Base-by-base conservation (phyloP, 1,140 invertebrate species). In the Potamilus streckersoni region DNA sequence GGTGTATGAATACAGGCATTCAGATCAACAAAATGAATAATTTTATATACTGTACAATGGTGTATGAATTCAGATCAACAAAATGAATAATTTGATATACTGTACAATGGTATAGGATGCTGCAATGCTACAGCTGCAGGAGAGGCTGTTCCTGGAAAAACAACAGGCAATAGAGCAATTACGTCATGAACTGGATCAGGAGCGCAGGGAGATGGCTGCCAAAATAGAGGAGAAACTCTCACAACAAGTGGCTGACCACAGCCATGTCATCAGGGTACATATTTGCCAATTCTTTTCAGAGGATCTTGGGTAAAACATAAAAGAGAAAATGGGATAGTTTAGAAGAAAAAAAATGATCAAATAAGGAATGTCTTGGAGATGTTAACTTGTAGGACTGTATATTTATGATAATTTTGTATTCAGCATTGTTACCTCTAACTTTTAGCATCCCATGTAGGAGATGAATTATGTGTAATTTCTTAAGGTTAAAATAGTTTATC, bases 81-180 rank as follows among this genome's bases (percentile, higher is more conserved):
- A 2, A 49, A 55, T 71, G 0, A 49, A 63, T 49, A 8, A 63
- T 19, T 56, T 61, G n/a, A 49, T 12, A 20, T 69, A 56, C 23
- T 23, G 5, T 63, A 31, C 68, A 17, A 49, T 71, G 58, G 13
- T 79, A 2, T 31, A 86, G 85, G 84, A 85, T 66, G 56, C 79
- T 19, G 85, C 86, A 11, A 83, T 86, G 76, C 73, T 83, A 55
- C 83, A 85, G 73, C 75, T 87, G 73, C 75, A 82, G 62, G 86
- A 87, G 59, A 82, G 83, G 31, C 63, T 86, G 71, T 88, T 86
- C 67, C 74, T 86, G 72, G 86, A 88, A 65, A 88, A 85, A 66
- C 84, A 88, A 76, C 78, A 84, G 62, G 80, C 84, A 3, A 31
- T 87, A 31, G 85, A 86, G 56, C 76, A 80, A 49, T 72, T 86